Conservation (phyloP, 2,113 vertebrate species). For the Bungarus multicinctus region DNA sequence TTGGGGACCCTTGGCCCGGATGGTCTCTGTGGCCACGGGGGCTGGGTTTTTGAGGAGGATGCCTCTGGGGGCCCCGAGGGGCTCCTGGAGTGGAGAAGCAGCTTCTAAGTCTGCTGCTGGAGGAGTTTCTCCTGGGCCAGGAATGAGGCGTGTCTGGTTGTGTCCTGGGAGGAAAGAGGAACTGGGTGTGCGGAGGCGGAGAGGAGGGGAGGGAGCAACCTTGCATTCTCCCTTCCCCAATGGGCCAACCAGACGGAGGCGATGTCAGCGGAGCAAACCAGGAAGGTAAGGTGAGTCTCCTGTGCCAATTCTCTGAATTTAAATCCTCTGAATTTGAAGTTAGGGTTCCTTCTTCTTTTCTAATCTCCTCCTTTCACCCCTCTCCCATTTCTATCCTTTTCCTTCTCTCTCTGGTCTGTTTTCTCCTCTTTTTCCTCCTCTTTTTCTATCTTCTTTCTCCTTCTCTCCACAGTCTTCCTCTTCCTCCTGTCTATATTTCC, state of each 20-base stretch:
- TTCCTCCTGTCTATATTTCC: too few relatives aligned
- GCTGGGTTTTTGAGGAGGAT: neutral
- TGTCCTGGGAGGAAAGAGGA: conserved; percentile 13
- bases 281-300: conserved; percentile 31
- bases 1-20: neutral
- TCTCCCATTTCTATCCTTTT: neutral
- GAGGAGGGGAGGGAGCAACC: conserved; percentile 37
- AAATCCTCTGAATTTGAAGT: too few relatives aligned
- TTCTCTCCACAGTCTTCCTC: too few relatives aligned
- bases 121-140: rapidly evolving
- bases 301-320: neutral
- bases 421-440: neutral
- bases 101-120: neutral
- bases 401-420: neutral
- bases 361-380: too few relatives aligned
- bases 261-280: neutral
- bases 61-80: neutral
- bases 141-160: conserved; percentile 29
- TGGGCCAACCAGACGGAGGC: neutral
- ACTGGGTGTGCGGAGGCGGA: conserved; percentile 31
- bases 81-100: neutral
- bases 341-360: neutral
- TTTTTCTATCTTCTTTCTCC: too few relatives aligned
- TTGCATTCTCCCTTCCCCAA: neutral
- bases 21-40: neutral